Base-by-base conservation (phyloP, 2,797 vertebrate species). In the Scolopax bukidnonensis region DNA sequence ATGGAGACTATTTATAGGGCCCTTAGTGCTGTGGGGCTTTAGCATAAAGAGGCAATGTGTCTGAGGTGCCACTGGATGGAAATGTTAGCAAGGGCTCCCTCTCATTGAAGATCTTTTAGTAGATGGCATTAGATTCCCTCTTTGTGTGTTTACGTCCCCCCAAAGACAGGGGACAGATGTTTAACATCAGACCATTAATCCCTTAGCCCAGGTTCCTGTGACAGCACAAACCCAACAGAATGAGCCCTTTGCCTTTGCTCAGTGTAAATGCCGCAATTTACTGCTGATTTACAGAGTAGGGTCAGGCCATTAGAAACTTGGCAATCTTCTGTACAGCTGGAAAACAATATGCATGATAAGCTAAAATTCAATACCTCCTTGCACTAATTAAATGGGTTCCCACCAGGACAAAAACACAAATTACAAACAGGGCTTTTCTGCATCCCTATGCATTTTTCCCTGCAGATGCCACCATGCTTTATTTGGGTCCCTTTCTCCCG, bases 291-390 rank as follows among this genome's bases (percentile, higher is more conserved):
- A 98, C 98, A 98, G 98, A 98, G 98, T 97, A 98, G 97, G 98
- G 98, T 98, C 98, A 98, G 98, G 98, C 98, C 98, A 98, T 98
- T 98, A 98, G 98, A 98, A 98, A 98, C 98, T 98, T 98, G 98
- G 98, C 98, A 98, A 98, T 98, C 98, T 98, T 98, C 98, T 97
- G 97, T 98, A 98, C 98, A 98, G 98, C 98, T 98, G 98, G 98
- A 98, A 98, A 98, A 98, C 98, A 98, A 98, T 98, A 98, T 98
- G 98, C 98, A 98, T 97, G 98, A 98, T 98, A 98, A 98, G 98
- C 98, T 98, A 98, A 98, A 98, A 98, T 98, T 97, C 98, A 98
- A 98, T 98, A 98, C 98, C 98, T 98, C 97, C 98, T 98, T 98
- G 98, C 98, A 98, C 98, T 98, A 98, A 98, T 98, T 98, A 98